Conservation (phyloP, 2,113 vertebrate genomes). For the Phalacrocorax pelagicus region DNA sequence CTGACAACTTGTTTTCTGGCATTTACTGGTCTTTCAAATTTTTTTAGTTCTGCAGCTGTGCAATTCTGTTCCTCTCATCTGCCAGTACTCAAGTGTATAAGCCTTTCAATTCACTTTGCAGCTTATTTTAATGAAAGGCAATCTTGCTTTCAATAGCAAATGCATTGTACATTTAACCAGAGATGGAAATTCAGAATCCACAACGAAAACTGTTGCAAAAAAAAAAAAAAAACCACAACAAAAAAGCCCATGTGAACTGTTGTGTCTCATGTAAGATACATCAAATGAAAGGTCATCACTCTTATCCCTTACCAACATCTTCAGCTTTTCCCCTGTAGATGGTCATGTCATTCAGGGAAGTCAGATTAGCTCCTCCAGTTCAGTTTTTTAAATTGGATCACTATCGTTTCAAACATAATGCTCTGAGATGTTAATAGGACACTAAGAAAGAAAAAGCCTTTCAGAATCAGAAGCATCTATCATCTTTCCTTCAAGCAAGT, state of each 20-base stretch:
- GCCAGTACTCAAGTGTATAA: not conserved
- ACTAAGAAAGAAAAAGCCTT: not conserved
- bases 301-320: not conserved
- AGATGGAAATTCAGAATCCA: not conserved
- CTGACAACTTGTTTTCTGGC: not conserved
- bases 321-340: not conserved
- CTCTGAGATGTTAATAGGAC: not conserved
- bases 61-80: constrained; percentile 8
- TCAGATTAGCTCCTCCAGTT: not conserved
- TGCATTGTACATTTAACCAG: not conserved
- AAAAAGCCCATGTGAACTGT: not conserved
- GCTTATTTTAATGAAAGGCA: not conserved
- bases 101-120: not conserved
- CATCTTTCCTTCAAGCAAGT: not conserved
- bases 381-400: not conserved
- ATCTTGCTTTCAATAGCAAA: not conserved
- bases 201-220: not conserved
- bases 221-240: not conserved
- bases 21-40: not conserved
- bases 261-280: not conserved
- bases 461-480: not conserved
- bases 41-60: not conserved
- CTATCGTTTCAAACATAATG: not conserved
- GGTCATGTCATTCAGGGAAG: not conserved
- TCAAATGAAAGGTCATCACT: not conserved